Evolutionary conservation across 1,140 invertebrate genomes (phyloP).

Genomic region (Apis dorsata): DNA sequence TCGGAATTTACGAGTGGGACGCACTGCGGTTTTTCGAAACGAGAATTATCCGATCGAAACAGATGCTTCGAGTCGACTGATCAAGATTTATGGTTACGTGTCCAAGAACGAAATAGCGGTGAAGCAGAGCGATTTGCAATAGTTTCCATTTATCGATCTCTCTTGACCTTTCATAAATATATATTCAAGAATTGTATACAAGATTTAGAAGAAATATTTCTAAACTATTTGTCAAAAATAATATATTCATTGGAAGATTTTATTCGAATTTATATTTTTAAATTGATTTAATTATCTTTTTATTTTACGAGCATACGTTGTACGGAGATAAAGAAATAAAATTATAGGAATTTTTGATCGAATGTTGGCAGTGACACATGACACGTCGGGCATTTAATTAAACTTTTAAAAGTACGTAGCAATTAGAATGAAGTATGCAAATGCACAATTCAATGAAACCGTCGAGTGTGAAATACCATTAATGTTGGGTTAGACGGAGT

Average conservation of each 20-base stretch:
- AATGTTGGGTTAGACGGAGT: neutral
- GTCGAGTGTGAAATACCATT: neutral
- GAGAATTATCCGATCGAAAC: conserved; percentile 27
- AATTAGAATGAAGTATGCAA: neutral
- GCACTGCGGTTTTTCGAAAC: conserved; percentile 40
- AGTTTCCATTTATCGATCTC: neutral
- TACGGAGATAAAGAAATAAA: neutral
- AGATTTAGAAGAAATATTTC: neutral
- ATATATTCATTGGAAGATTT: no score
- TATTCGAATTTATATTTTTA: no score
- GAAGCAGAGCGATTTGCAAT: conserved; percentile 4
- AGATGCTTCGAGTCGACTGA: conserved; percentile 35
- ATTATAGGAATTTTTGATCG: neutral
- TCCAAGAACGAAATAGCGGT: conserved; percentile 17
- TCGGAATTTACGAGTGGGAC: conserved; percentile 58
- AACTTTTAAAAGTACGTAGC: neutral
- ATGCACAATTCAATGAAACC: neutral
- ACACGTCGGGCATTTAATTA: neutral
- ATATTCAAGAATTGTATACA: no score
- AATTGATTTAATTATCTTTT: no score
- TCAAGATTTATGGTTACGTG: conserved; percentile 49
- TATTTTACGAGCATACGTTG: neutral
- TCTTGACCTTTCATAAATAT: neutral
- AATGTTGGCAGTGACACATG: neutral
- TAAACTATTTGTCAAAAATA: no score